A percentile compares a stretch with the other conserved stretches of the same genome.
phyloP scores from a whole-genome alignment of 2,113 vertebrate species.

The Ceyx margarethae region DNA sequence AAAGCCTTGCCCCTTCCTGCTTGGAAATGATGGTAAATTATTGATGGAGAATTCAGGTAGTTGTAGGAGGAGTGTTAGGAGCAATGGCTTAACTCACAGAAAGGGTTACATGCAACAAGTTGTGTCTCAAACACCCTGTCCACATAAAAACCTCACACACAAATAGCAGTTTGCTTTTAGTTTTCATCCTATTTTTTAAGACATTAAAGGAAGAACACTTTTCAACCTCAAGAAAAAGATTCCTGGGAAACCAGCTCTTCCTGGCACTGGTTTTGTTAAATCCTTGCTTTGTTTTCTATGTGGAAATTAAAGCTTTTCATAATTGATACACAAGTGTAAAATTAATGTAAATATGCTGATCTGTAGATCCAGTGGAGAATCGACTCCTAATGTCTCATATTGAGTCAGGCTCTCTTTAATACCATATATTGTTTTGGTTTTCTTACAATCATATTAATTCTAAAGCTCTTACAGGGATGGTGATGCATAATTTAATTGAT shows the following conservation, averaged over 20 bases:
- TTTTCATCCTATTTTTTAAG: background rate
- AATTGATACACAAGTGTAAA: background rate
- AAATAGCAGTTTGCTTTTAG: background rate
- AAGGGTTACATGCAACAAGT: background rate
- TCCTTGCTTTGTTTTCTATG: background rate
- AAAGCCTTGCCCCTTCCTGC: background rate
- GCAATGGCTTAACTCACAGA: accelerated
- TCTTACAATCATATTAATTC: background rate
- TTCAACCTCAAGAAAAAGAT: background rate
- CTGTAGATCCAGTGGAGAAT: background rate
- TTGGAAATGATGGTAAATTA: background rate
- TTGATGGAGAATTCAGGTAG: background rate
- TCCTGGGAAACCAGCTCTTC: background rate
- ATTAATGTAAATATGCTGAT: background rate
- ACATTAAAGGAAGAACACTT: background rate
- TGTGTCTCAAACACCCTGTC: background rate
- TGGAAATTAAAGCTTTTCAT: background rate
- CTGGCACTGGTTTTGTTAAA: background rate
- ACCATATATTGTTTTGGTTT: background rate
- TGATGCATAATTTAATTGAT: background rate
- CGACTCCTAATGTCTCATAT: background rate
- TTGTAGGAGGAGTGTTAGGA: background rate
- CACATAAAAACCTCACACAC: background rate
- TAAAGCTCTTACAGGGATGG: background rate
- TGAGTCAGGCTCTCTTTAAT: background rate